Evolutionary conservation across 1,140 invertebrate species (phyloP).

Genomic region (Plectrocnemia conspersa): DNA sequence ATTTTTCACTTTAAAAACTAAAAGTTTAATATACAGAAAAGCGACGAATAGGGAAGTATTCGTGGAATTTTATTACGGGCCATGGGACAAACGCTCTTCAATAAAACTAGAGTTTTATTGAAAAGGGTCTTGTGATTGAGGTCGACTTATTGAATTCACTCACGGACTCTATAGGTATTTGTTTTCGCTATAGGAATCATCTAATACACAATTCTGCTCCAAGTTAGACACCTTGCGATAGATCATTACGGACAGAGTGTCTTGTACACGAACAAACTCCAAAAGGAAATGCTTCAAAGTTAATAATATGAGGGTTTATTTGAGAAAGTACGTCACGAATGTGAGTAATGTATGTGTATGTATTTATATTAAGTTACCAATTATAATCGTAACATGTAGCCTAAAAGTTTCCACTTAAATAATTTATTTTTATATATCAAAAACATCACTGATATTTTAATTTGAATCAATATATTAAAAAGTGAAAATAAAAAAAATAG

Average conservation of each 20-base stretch:
- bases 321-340: no score
- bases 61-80: slow-evolving; percentile 24
- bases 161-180: slow-evolving; percentile 12
- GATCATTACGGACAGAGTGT: background rate
- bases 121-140: slow-evolving; percentile 28
- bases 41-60: slow-evolving; percentile 16
- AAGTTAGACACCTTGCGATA: slow-evolving; percentile 7
- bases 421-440: no score
- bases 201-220: slow-evolving; percentile 11
- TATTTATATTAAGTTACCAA: no score
- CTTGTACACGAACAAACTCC: background rate
- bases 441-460: no score
- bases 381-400: no score
- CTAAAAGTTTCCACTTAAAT: no score
- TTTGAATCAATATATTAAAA: no score
- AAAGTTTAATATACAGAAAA: slow-evolving; percentile 13
- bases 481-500: no score
- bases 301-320: no score
- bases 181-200: slow-evolving; percentile 11
- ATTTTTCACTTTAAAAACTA: background rate
- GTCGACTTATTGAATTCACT: slow-evolving; percentile 27
- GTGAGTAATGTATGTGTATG: no score
- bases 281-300: no score
- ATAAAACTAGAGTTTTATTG: slow-evolving; percentile 26
- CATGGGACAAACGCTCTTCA: slow-evolving; percentile 22